A percentile compares a stretch with the other conserved stretches of the same genome.
Conservation (phyloP, 2,888 invertebrate genomes). For the Dyspetes luteomarginatus region DNA sequence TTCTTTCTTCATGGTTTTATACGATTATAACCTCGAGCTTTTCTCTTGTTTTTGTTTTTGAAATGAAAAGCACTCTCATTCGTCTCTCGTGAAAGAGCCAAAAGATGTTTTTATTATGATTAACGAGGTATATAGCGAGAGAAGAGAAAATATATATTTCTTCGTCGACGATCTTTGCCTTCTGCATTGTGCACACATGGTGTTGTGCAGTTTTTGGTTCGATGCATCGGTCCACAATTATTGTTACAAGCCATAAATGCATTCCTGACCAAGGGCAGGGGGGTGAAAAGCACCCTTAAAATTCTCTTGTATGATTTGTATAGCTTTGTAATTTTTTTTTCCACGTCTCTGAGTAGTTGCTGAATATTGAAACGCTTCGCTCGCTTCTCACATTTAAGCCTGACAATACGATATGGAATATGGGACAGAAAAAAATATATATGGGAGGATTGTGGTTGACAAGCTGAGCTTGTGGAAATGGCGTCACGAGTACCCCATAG, state of each 20-base stretch:
- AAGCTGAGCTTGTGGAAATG: constrained; percentile 61
- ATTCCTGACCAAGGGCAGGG: not conserved
- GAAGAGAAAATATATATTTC: constrained; percentile 19
- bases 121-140: constrained; percentile 35
- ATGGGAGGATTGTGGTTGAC: constrained; percentile 72
- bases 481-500: constrained; percentile 16
- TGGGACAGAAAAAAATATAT: constrained; percentile 68
- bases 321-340: too few species aligned
- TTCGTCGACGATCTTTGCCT: constrained; percentile 13
- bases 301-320: too few species aligned
- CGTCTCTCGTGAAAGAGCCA: constrained; percentile 43
- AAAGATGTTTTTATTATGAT: constrained; percentile 51
- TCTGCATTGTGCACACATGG: constrained; percentile 7
- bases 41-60: constrained; percentile 13
- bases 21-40: constrained; percentile 3
- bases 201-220: constrained; percentile 17
- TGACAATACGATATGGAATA: constrained; percentile 15
- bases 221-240: not conserved
- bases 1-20: constrained; percentile 23
- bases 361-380: too few species aligned
- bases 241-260: not conserved
- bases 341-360: too few species aligned
- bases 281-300: too few species aligned
- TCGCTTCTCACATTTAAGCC: not conserved
- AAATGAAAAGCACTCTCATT: constrained; percentile 33